phyloP scores from a whole-genome alignment of 2,888 invertebrate species.

The Morpho achilles region DNA sequence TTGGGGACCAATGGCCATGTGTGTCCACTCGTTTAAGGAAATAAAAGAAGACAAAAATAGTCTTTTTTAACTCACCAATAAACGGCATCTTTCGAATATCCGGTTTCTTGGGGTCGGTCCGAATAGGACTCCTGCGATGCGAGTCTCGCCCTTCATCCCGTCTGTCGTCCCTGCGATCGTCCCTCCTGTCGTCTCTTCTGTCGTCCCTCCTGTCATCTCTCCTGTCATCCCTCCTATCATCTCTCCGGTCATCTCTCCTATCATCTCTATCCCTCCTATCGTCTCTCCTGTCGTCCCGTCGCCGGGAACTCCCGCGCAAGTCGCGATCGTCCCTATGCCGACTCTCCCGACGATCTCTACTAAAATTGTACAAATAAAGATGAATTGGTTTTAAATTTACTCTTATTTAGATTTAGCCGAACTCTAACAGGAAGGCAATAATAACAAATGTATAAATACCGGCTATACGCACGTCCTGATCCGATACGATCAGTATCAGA shows the following conservation, averaged over 20 bases:
- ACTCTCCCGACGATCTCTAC: background rate
- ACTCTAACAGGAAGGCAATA: too few species aligned
- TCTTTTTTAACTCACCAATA: conserved; percentile 74
- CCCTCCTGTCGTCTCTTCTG: conserved; percentile 28
- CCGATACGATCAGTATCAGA: too few species aligned
- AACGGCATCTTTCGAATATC: conserved; percentile 88
- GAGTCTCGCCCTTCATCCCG: conserved; percentile 28
- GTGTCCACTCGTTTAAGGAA: too few species aligned
- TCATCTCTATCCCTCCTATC: conserved; percentile 24
- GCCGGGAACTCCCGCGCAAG: conserved; percentile 14
- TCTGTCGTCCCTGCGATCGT: conserved; percentile 22
- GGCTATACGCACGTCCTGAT: too few species aligned
- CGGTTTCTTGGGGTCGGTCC: conserved; percentile 49
- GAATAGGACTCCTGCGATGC: conserved; percentile 31
- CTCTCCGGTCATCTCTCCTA: conserved; percentile 26
- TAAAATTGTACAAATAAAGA: too few species aligned
- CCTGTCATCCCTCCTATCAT: conserved; percentile 26
- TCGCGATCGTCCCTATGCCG: conserved; percentile 13
- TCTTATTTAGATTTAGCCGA: too few species aligned
- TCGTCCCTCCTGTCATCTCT: conserved; percentile 21
- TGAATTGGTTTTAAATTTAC: too few species aligned
- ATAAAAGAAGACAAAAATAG: too few species aligned
- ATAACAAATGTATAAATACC: too few species aligned
- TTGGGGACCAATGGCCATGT: too few species aligned
- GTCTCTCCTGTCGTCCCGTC: conserved; percentile 26